Evolutionary conservation across 2,797 vertebrate genomes (phyloP).

Genomic region (Hypotaenidia okinawae): DNA sequence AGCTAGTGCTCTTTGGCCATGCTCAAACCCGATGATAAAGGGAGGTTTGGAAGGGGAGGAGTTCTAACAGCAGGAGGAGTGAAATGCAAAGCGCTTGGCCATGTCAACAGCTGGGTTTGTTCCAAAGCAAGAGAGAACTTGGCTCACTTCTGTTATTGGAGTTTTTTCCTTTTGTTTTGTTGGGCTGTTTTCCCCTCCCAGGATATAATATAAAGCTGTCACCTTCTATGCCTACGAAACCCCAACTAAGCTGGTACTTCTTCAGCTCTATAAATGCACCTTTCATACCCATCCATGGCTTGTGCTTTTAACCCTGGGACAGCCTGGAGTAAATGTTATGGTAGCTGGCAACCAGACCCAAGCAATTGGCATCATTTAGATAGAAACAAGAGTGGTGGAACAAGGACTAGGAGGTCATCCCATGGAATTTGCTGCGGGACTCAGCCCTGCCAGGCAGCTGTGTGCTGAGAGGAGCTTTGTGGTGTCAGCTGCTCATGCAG

Average conservation of each 20-base stretch:
- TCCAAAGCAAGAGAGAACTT: constrained; percentile 23
- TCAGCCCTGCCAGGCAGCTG: constrained; percentile 52
- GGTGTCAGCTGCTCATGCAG: constrained; percentile 37
- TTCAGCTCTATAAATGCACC: not conserved
- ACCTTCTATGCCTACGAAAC: not conserved
- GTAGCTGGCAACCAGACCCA: not conserved
- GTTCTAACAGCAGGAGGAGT: constrained; percentile 7
- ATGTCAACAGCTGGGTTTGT: constrained; percentile 12
- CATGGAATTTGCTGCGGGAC: constrained; percentile 39
- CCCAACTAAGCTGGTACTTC: not conserved
- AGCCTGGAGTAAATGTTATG: not conserved
- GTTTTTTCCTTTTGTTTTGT: not conserved
- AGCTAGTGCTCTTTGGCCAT: not conserved
- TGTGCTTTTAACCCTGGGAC: not conserved
- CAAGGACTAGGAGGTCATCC: constrained; percentile 38
- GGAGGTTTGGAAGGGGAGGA: constrained; percentile 6
- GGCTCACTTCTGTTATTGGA: not conserved
- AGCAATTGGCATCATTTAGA: constrained; percentile 39
- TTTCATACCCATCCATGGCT: not conserved
- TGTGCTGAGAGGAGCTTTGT: constrained; percentile 10
- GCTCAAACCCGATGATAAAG: not conserved
- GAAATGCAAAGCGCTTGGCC: constrained; percentile 36
- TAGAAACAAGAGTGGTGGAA: constrained; percentile 4
- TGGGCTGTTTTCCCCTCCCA: not conserved
- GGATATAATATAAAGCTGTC: not conserved